Percentiles rank a stretch among this genome's conserved stretches.
Conservation (phyloP, 2,888 invertebrate genomes). For the Opisthograptis luteolata region DNA sequence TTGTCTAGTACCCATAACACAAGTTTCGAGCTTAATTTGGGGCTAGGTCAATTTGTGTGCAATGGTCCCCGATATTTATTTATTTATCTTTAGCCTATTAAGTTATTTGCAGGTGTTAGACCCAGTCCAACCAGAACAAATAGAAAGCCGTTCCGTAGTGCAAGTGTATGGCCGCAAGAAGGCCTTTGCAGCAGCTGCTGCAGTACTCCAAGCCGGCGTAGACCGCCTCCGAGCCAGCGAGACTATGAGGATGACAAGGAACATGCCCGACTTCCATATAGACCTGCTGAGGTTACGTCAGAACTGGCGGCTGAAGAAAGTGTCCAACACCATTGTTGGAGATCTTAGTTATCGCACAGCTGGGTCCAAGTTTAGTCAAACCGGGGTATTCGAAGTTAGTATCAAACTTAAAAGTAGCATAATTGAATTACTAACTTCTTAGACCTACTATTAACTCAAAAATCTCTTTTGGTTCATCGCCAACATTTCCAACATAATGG, state of each 20-base stretch:
- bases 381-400: constrained; percentile 69
- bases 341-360: constrained; percentile 98
- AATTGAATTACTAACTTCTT: too few species aligned
- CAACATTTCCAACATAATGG: too few species aligned
- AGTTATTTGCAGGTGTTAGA: constrained; percentile 85
- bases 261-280: constrained; percentile 95
- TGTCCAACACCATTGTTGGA: constrained; percentile 96
- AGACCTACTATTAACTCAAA: too few species aligned
- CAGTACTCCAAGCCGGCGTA: constrained; percentile 92
- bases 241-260: constrained; percentile 88
- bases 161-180: constrained; percentile 97
- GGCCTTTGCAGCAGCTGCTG: constrained; percentile 93
- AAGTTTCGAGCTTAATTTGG: too few species aligned
- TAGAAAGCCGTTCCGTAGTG: constrained; percentile 93
- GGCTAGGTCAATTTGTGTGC: too few species aligned
- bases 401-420: too few species aligned
- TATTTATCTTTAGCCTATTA: too few species aligned
- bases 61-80: background rate
- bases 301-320: constrained; percentile 98
- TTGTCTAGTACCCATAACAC: too few species aligned
- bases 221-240: constrained; percentile 94
- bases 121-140: constrained; percentile 93
- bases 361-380: constrained; percentile 96
- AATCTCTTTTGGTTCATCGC: too few species aligned
- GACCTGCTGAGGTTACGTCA: constrained; percentile 94